Evolutionary conservation across 2,797 vertebrate genomes (phyloP).

Genomic region (Martes flavigula): DNA sequence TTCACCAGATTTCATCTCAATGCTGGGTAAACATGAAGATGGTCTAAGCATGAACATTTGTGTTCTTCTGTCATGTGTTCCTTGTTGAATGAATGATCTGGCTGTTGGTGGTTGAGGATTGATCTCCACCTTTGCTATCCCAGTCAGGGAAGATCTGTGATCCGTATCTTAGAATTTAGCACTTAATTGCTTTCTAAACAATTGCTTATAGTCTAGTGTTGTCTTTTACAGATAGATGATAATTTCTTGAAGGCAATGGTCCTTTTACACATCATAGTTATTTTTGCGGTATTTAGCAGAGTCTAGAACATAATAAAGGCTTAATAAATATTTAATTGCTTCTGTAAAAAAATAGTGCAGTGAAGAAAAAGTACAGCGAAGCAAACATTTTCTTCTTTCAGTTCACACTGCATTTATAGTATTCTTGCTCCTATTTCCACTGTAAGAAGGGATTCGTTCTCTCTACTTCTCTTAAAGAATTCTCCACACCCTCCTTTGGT

Average conservation of each 20-base stretch:
- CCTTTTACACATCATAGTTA: not conserved
- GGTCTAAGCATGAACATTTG: not conserved
- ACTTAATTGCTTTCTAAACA: not conserved
- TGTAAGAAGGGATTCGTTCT: not conserved
- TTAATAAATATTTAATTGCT: constrained; percentile 39
- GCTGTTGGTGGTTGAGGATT: not conserved
- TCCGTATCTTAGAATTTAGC: not conserved
- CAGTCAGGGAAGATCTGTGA: not conserved
- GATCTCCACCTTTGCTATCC: not conserved
- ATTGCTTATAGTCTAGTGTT: not conserved
- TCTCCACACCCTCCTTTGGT: not conserved
- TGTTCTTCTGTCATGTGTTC: not conserved
- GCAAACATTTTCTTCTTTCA: not conserved
- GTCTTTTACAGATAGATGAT: not conserved
- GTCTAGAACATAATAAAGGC: not conserved
- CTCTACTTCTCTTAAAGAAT: not conserved
- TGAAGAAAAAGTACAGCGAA: not conserved
- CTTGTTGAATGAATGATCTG: not conserved
- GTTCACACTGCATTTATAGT: not conserved
- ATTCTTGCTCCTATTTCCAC: not conserved
- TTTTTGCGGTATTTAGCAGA: constrained; percentile 21
- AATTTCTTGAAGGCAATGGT: not conserved
- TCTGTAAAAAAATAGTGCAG: not conserved
- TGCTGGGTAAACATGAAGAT: not conserved
- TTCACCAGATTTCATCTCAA: not conserved